Conservation (phyloP, 2,797 vertebrate species). For the Sebastes diploproa region DNA sequence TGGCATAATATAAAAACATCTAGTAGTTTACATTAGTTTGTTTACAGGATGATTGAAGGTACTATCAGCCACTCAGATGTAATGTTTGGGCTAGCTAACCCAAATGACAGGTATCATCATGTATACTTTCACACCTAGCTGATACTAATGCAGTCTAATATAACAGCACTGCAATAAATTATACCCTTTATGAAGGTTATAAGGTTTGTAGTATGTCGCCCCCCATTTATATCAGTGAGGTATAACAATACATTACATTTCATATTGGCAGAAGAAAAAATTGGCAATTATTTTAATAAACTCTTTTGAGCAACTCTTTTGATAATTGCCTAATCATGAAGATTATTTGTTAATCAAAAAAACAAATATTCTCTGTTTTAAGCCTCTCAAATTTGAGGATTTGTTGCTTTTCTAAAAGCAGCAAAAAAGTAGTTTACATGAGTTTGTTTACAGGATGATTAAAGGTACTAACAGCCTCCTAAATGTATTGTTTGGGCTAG, state of each 20-base stretch:
- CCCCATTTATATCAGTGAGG: background rate
- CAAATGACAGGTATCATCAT: background rate
- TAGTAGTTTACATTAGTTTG: background rate
- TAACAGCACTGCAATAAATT: background rate
- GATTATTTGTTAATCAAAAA: too few species aligned
- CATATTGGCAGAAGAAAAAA: too few species aligned
- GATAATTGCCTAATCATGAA: too few species aligned
- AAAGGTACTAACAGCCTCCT: background rate
- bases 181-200: background rate
- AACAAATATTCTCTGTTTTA: too few species aligned
- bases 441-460: background rate
- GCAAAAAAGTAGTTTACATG: too few species aligned
- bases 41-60: background rate
- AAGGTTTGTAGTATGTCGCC: background rate
- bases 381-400: too few species aligned
- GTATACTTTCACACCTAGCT: background rate
- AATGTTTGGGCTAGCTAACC: background rate
- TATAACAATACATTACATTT: background rate
- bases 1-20: too few species aligned
- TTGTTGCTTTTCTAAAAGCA: too few species aligned
- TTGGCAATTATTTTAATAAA: too few species aligned
- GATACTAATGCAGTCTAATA: background rate
- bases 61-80: background rate
- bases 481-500: background rate
- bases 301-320: too few species aligned